Conservation (phyloP, 2,113 vertebrate species). For the Oenanthe oenanthe region DNA sequence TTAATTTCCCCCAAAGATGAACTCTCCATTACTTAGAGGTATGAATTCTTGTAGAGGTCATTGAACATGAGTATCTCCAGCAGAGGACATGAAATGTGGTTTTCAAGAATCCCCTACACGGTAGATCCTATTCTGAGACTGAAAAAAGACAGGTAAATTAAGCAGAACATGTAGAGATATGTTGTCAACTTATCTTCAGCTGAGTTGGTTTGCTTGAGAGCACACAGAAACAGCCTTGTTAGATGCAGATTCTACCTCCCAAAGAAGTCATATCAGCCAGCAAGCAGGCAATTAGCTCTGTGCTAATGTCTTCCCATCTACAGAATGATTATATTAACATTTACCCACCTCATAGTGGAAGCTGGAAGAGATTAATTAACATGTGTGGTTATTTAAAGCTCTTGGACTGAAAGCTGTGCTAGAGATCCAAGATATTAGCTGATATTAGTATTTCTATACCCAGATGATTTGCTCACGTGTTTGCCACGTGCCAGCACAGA, state of each 20-base stretch:
- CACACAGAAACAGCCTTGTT: neutral
- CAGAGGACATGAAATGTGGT: neutral
- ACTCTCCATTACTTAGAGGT: neutral
- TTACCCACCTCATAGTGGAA: neutral
- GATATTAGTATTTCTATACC: neutral
- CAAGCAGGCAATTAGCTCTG: neutral
- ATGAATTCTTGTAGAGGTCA: neutral
- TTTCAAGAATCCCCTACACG: neutral
- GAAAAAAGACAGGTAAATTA: neutral
- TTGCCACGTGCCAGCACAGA: neutral
- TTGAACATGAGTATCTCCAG: neutral
- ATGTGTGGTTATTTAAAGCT: conserved; percentile 9
- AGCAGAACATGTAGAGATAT: neutral
- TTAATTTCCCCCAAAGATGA: neutral
- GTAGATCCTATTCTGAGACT: neutral
- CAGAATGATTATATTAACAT: neutral
- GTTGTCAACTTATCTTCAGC: neutral
- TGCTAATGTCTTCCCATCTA: neutral
- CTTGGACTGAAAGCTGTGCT: neutral
- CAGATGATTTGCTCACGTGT: neutral
- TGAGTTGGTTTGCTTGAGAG: neutral
- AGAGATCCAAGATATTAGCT: neutral
- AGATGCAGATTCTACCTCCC: neutral
- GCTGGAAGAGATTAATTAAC: conserved; percentile 35
- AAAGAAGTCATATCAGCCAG: neutral